These are phyloP conservation scores for Aelia acuminata DNA, from an alignment of 2,888 invertebrate species.

Conservation along the genomic window DNA sequence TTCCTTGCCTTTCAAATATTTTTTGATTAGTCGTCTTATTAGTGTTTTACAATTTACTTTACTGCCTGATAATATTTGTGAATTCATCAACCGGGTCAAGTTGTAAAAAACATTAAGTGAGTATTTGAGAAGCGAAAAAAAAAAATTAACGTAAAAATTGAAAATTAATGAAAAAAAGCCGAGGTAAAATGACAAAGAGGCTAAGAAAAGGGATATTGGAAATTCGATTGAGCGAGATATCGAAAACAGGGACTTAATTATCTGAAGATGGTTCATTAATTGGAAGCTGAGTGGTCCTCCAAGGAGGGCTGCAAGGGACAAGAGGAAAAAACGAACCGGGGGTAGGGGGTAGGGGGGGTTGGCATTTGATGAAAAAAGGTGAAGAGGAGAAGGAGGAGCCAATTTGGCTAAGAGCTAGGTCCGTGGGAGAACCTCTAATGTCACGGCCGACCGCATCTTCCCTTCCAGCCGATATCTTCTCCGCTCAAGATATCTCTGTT, in stretches of 20 bases:
- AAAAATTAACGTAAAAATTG: too few relatives aligned
- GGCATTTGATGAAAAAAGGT: constrained; percentile 40
- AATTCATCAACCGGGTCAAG: too few relatives aligned
- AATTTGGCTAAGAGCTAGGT: neutral
- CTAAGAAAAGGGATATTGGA: neutral
- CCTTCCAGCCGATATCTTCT: neutral
- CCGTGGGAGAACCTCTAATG: constrained; percentile 2
- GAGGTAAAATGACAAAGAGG: neutral
- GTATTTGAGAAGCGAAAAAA: too few relatives aligned
- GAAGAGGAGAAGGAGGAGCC: constrained; percentile 9
- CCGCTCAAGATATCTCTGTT: too few relatives aligned
- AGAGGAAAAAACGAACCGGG: neutral
- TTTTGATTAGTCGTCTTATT: too few relatives aligned
- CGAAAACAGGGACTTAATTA: constrained; percentile 11
- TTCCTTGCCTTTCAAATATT: too few relatives aligned
- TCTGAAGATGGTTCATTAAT: constrained; percentile 27
- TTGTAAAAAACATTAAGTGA: too few relatives aligned
- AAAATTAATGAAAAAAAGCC: too few relatives aligned
- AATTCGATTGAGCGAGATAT: neutral
- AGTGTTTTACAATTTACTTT: too few relatives aligned
- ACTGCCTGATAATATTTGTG: too few relatives aligned
- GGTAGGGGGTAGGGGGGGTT: too few relatives aligned
- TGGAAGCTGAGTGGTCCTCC: neutral
- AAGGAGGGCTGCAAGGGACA: constrained; percentile 13
- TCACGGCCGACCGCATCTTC: neutral